Evolutionary conservation across 2,797 vertebrate genomes (phyloP).

Genomic region (Enteromius afrohamiltoni): DNA sequence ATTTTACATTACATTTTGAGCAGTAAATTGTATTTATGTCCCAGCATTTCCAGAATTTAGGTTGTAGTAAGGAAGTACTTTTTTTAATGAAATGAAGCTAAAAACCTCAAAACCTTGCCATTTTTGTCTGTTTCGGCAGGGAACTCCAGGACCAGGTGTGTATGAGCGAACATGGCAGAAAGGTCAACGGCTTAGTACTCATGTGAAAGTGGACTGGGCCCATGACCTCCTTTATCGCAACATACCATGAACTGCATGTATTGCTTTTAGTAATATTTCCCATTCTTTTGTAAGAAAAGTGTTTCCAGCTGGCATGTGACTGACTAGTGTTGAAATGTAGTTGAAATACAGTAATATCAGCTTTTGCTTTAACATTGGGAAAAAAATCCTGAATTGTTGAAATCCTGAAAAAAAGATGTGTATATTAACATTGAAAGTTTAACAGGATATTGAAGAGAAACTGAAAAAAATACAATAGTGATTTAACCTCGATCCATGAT

Average conservation of each 20-base stretch:
- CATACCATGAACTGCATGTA: slow-evolving; percentile 63
- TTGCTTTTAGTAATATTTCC: background rate
- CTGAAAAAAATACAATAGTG: background rate
- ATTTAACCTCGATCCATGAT: background rate
- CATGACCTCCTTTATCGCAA: slow-evolving; percentile 75
- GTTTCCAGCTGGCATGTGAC: background rate
- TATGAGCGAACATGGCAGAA: slow-evolving; percentile 68
- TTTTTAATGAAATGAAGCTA: background rate
- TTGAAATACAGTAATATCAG: background rate
- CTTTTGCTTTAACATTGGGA: background rate
- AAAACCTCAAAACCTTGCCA: slow-evolving; percentile 8
- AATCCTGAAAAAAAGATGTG: background rate
- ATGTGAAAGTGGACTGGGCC: slow-evolving; percentile 64
- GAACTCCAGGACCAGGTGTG: slow-evolving; percentile 76
- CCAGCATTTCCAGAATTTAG: too few relatives aligned
- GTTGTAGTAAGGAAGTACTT: background rate
- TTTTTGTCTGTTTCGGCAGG: slow-evolving; percentile 64
- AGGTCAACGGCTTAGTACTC: slow-evolving; percentile 60
- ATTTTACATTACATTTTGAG: too few relatives aligned
- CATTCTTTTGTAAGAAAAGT: background rate
- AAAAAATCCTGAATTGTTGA: background rate
- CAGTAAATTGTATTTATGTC: too few relatives aligned
- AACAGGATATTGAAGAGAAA: background rate
- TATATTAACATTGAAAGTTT: background rate
- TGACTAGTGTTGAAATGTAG: background rate